Conservation (phyloP, 2,113 vertebrate genomes). For the Platanista minor region DNA sequence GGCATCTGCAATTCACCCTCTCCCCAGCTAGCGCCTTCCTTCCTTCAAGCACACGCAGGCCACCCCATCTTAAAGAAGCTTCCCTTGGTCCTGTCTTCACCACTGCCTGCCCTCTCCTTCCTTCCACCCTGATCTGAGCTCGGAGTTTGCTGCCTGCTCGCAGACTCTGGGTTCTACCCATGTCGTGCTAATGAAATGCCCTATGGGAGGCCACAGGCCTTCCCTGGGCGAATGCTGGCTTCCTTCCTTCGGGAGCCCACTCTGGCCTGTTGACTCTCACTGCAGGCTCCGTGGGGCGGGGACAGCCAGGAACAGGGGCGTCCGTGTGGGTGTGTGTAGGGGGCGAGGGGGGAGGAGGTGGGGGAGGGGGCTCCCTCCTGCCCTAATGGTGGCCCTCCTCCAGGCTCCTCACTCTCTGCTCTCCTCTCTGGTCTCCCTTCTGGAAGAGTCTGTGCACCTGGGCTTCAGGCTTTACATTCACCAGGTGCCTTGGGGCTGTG, state of each 20-base stretch:
- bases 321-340: not conserved
- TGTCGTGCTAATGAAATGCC: not conserved
- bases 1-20: not conserved
- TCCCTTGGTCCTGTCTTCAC: not conserved
- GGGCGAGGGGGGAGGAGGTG: fast-evolving
- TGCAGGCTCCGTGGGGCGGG: fast-evolving
- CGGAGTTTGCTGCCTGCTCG: not conserved
- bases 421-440: not conserved
- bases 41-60: not conserved
- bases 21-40: not conserved
- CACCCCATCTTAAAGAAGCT: not conserved
- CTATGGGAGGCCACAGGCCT: not conserved
- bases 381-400: not conserved
- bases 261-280: not conserved
- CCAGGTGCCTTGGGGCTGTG: too few relatives aligned
- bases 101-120: not conserved
- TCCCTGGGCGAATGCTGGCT: not conserved
- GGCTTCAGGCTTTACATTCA: too few relatives aligned
- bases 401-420: not conserved
- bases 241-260: not conserved
- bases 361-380: not conserved
- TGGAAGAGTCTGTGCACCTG: not conserved
- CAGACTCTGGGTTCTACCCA: not conserved
- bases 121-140: not conserved
- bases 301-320: not conserved